Conservation (phyloP, 2,797 vertebrate genomes). For the Natrix natrix region DNA sequence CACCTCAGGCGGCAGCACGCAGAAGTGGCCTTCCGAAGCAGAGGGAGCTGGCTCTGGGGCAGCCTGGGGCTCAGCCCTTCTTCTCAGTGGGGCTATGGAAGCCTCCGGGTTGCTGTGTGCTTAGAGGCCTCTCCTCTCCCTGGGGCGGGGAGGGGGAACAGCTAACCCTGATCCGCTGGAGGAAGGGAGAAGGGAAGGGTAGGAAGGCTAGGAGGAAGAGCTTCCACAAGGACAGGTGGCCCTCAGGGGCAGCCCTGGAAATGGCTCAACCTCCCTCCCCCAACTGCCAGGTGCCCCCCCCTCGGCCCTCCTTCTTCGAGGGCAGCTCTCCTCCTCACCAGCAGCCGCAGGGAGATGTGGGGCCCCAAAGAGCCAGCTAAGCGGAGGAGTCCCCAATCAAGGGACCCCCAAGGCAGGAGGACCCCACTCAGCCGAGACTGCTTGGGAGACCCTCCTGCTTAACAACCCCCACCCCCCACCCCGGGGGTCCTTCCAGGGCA, state of each 20-base stretch:
- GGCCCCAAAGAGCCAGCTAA: slow-evolving; percentile 58
- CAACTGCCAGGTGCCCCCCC: background rate
- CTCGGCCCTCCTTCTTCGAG: background rate
- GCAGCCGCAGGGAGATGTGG: background rate
- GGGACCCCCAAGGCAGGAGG: background rate
- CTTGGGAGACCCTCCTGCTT: background rate
- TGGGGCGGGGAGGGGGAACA: background rate
- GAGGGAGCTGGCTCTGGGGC: background rate
- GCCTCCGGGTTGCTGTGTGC: background rate
- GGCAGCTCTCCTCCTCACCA: background rate
- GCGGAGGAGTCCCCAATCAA: slow-evolving; percentile 68
- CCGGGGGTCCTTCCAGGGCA: background rate
- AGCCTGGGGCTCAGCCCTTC: background rate
- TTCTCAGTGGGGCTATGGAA: too few species aligned
- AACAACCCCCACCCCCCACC: too few species aligned
- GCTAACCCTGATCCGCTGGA: background rate
- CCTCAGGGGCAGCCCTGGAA: background rate
- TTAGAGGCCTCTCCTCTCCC: too few species aligned
- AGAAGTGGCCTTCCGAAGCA: background rate
- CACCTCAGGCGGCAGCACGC: rapidly evolving
- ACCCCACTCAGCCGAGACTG: background rate
- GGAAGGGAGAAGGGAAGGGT: background rate
- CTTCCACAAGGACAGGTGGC: background rate
- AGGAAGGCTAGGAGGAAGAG: background rate
- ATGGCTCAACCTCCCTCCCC: too few species aligned